Conservation (phyloP, 1,140 invertebrate genomes). For the Procambarus virginalis region DNA sequence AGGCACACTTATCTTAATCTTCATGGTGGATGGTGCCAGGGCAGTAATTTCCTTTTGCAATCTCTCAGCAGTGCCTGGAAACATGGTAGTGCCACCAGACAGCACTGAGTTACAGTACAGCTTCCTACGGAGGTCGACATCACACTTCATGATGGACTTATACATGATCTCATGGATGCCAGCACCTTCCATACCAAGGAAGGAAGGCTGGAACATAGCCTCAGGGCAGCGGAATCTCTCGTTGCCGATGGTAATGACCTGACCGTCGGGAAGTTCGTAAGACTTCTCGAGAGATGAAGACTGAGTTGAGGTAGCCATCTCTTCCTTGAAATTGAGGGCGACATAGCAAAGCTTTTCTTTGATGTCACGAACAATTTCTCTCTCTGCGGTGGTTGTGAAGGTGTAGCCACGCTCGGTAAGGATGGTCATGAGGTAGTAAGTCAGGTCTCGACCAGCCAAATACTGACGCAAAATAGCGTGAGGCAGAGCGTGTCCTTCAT, state of each 20-base stretch:
- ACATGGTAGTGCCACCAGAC: conserved; percentile 56
- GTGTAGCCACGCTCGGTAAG: conserved; percentile 56
- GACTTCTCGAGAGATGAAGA: conserved; percentile 57
- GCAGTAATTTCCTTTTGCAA: conserved; percentile 56
- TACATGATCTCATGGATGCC: conserved; percentile 56
- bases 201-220: conserved; percentile 58
- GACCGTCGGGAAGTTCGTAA: conserved; percentile 54
- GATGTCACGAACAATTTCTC: conserved; percentile 61
- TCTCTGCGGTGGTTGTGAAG: conserved; percentile 55
- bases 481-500: conserved; percentile 39
- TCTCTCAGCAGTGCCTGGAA: conserved; percentile 47
- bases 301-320: conserved; percentile 43
- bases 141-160: conserved; percentile 60
- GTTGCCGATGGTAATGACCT: conserved; percentile 56
- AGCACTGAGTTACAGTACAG: conserved; percentile 42
- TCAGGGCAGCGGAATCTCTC: conserved; percentile 58
- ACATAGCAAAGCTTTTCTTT: conserved; percentile 57
- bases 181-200: conserved; percentile 46
- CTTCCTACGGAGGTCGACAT: conserved; percentile 49
- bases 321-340: conserved; percentile 47
- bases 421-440: conserved; percentile 51
- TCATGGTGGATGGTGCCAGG: conserved; percentile 54
- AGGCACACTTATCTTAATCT: conserved; percentile 55
- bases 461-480: conserved; percentile 44
- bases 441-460: conserved; percentile 50